Evolutionary conservation across 2,888 invertebrate genomes (phyloP), one percentile per base, ranked within the genome.

Genomic region (Epistrophella euchroma): DNA sequence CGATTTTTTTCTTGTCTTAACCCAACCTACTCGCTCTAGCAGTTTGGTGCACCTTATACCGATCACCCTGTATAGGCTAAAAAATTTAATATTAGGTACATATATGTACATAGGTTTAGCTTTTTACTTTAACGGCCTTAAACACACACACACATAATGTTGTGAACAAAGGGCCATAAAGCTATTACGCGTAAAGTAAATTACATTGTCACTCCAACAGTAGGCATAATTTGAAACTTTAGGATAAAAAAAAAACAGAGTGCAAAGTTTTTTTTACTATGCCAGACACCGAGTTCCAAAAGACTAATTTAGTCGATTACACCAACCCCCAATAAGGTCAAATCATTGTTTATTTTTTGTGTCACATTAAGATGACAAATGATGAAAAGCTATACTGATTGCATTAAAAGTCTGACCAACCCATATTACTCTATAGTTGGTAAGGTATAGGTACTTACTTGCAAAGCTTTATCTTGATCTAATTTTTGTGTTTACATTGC

Each of bases 401-500:
- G 11, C 22, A 68, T 68, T 68, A 68, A 68, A 68, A 68, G 5
- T 25, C 52, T n/a, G n/a, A 1, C 68, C 50, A 19, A 37, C 37
- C 50, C 68, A 50, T 37, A 52, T 28, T 28, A 15, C n/a, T 52
- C 9, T n/a, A 15, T 15, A 45, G 0, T 40, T 13, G 17, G 45
- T 2, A 45, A 17, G n/a, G 2, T 43, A 43, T 15, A 35, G 11
- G n/a, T n/a, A n/a, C n/a, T n/a, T n/a, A n/a, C 45, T 15, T 45
- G 28, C 35, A 35, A 7, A 22, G n/a, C 35, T 19, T 25, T 40
- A 60, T 28, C 68, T 68, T 50, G 35, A 35, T 52, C 77, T 72
- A 68, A 68, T 52, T 40, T 45, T 50, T 66, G n/a, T 71, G 40
- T 75, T 79, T 71, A 55, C 71, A 40, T 79, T 75, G 75, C 71